These are phyloP conservation scores for Seira sanloemensis DNA, from an alignment of 2,888 invertebrate species.

Conservation along the genomic window DNA sequence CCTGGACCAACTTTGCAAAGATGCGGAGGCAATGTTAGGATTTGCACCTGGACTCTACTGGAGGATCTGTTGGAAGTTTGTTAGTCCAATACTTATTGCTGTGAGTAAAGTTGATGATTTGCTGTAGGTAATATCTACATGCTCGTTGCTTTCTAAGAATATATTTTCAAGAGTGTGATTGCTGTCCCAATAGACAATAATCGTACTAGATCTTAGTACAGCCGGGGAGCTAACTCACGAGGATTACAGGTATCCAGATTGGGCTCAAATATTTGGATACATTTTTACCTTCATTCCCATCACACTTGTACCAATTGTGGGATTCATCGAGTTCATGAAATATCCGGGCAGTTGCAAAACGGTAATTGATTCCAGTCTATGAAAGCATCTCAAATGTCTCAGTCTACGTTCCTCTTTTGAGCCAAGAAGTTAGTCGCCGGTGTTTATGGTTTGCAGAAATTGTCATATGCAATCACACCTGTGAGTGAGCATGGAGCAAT, in stretches of 20 bases:
- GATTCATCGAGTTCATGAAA: constrained; percentile 80
- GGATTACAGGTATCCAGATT: constrained; percentile 81
- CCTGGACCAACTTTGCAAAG: constrained; percentile 85
- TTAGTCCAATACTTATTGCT: constrained; percentile 86
- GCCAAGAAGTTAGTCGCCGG: too few species aligned
- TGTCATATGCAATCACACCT: constrained; percentile 72
- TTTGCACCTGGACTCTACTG: constrained; percentile 86
- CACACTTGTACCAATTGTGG: constrained; percentile 84
- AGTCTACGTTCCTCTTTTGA: background rate
- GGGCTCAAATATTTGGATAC: constrained; percentile 86
- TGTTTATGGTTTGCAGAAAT: constrained; percentile 69
- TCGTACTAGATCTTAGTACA: constrained; percentile 70
- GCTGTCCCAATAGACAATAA: constrained; percentile 62
- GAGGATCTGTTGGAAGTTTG: constrained; percentile 91
- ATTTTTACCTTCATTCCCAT: constrained; percentile 84
- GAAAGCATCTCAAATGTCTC: background rate
- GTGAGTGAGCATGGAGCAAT: constrained; percentile 71
- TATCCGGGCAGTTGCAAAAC: constrained; percentile 83
- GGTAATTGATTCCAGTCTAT: constrained; percentile 77
- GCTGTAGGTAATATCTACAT: too few species aligned
- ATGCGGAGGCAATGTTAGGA: constrained; percentile 88
- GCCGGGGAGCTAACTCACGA: constrained; percentile 68
- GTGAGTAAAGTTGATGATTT: too few species aligned
- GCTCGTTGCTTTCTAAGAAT: background rate
- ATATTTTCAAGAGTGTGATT: background rate